A percentile compares a stretch with the other conserved stretches of the same genome.
These are phyloP conservation scores for Trematocara marginatum DNA, from an alignment of 2,113 vertebrate species.

Conservation along the genomic window DNA sequence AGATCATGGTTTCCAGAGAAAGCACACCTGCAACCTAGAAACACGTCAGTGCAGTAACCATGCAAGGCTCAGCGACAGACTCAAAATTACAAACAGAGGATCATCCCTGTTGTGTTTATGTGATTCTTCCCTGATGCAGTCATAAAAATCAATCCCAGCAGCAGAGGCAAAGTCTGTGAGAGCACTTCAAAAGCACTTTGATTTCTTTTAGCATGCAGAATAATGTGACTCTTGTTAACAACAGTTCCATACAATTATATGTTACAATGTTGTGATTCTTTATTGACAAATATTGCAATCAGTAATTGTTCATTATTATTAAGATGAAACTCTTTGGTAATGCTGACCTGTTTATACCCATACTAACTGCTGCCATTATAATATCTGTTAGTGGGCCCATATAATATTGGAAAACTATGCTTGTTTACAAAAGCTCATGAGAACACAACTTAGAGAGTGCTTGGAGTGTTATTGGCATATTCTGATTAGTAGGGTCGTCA, in stretches of 20 bases:
- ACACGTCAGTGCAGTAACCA: not conserved
- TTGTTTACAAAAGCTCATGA: not conserved
- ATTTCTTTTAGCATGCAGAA: not conserved
- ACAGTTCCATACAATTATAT: not conserved
- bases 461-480: not conserved
- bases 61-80: not conserved
- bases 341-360: not conserved
- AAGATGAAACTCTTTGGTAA: not conserved
- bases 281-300: not conserved
- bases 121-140: not conserved
- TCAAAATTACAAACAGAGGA: constrained; percentile 2
- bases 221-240: not conserved
- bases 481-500: not conserved
- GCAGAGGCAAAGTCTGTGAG: not conserved
- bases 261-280: not conserved
- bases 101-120: not conserved
- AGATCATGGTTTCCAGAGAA: not conserved
- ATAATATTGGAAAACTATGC: not conserved
- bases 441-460: not conserved
- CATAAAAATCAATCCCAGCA: constrained; percentile 1
- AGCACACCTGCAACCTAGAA: constrained; percentile 4
- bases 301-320: not conserved
- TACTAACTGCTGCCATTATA: not conserved
- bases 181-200: not conserved
- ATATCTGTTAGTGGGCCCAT: not conserved